phyloP scores from a whole-genome alignment of 1,140 invertebrate genomes.

The Mylabris phalerata region DNA sequence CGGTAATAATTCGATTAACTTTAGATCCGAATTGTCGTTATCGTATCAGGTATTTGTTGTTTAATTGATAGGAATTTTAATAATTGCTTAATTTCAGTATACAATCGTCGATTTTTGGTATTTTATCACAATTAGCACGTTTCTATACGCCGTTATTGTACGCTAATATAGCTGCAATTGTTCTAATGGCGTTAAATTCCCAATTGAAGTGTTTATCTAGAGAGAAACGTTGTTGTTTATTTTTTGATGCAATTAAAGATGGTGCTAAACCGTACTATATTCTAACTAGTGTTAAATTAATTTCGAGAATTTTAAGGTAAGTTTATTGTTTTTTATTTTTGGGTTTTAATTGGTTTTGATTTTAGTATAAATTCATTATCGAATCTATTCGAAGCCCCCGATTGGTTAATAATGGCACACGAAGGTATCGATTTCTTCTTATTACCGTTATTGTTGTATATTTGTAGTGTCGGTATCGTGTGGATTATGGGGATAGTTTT shows the following conservation, averaged over 20 bases:
- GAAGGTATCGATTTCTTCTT: constrained; percentile 36
- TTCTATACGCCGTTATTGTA: constrained; percentile 41
- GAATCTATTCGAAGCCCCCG: constrained; percentile 31
- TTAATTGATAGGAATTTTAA: not conserved
- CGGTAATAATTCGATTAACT: constrained; percentile 46
- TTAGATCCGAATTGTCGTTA: constrained; percentile 55
- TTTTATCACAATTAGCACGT: constrained; percentile 40
- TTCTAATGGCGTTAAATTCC: constrained; percentile 40
- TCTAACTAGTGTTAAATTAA: constrained; percentile 35
- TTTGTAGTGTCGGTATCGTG: constrained; percentile 45
- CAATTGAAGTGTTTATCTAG: constrained; percentile 34
- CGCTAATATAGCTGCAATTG: constrained; percentile 40
- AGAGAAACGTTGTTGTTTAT: constrained; percentile 34
- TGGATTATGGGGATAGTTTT: constrained; percentile 44
- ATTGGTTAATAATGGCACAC: constrained; percentile 31
- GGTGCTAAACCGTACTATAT: constrained; percentile 44
- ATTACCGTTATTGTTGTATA: constrained; percentile 42
- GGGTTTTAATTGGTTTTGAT: not conserved
- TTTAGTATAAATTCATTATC: constrained; percentile 16
- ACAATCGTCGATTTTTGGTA: constrained; percentile 30
- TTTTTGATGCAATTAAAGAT: constrained; percentile 40
- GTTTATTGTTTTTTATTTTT: not conserved
- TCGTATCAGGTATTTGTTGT: constrained; percentile 44
- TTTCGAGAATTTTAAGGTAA: constrained; percentile 33
- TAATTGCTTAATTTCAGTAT: constrained; percentile 28